Base-by-base conservation (phyloP, 1,140 invertebrate genomes). In the Bicyclus anynana region DNA sequence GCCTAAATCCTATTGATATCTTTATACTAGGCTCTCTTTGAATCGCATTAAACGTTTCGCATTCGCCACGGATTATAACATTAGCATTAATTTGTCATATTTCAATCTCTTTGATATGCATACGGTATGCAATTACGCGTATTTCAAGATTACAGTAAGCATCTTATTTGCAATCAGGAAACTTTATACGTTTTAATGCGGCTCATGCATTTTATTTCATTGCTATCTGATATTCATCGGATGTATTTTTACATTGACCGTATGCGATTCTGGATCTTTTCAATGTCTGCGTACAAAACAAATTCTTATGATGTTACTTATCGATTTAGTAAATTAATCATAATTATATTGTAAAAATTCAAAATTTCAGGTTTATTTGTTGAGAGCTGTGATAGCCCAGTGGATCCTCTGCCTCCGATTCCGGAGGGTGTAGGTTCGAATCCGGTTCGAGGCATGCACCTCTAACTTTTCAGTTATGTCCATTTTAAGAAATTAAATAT, bases 1-100 rank as follows among this genome's bases (percentile, higher is more conserved):
- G 16, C 49, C 55, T 58, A 68, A 78, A 80, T 75, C 72, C 57
- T 52, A 59, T 67, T 78, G 78, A 85, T 81, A 77, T 77, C 74
- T 85, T 83, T 77, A 81, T 78, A 71, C 49, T 62, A 55, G 42
- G 16, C 37, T 37, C 52, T 56, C 62, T 67, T 62, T 63, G 65
- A 67, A 62, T 66, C 42, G 55, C 57, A 70, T 68, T 59, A 55
- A 62, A 66, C 54, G 55, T 68, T 54, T 63, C 29, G 21, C 64
- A 65, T 72, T 66, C 46, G 64, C 48, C 44, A 54, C 55, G 60
- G 64, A 65, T 72, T 70, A 65, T 57, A 52, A 65, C 50, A 73
- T 70, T 62, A 64, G 47, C 63, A 70, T 73, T 70, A 64, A 67
- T 67, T 73, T 56, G 60, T 64, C 62, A 64, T 73, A 70, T 59